phyloP scores from a whole-genome alignment of 2,797 vertebrate species.

The Iguana delicatissima region DNA sequence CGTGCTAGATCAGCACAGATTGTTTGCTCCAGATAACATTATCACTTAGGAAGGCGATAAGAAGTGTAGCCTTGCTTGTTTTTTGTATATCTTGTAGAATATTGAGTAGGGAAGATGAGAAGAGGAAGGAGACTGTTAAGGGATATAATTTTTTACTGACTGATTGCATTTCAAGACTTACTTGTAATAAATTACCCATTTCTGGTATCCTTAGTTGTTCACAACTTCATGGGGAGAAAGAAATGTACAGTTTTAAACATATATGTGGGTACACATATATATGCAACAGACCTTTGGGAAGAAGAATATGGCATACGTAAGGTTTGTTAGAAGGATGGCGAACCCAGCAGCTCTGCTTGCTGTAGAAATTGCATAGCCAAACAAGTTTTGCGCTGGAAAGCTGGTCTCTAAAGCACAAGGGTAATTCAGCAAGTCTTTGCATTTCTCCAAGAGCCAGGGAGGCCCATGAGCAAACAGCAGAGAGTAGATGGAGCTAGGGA shows the following conservation, averaged over 20 bases:
- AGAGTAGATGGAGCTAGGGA: slow-evolving; percentile 20
- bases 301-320: slow-evolving; percentile 28
- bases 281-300: slow-evolving; percentile 7
- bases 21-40: slow-evolving; percentile 50
- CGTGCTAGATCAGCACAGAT: background rate
- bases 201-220: background rate
- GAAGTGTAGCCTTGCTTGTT: slow-evolving; percentile 4
- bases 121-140: background rate
- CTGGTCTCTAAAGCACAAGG: slow-evolving; percentile 43
- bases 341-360: slow-evolving; percentile 20
- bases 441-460: slow-evolving; percentile 47
- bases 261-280: background rate
- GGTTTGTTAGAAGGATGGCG: slow-evolving; percentile 25
- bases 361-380: slow-evolving; percentile 33
- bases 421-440: slow-evolving; percentile 31
- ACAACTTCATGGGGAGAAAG: slow-evolving; percentile 4
- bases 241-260: slow-evolving; percentile 3
- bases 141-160: slow-evolving; percentile 22
- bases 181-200: slow-evolving; percentile 6
- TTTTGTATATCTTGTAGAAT: slow-evolving; percentile 23
- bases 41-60: slow-evolving; percentile 5
- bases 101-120: background rate
- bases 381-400: background rate
- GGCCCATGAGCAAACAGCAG: slow-evolving; percentile 43
- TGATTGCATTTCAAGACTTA: background rate